phyloP scores from a whole-genome alignment of 2,888 invertebrate species.

The Dichetophora obliterata region DNA sequence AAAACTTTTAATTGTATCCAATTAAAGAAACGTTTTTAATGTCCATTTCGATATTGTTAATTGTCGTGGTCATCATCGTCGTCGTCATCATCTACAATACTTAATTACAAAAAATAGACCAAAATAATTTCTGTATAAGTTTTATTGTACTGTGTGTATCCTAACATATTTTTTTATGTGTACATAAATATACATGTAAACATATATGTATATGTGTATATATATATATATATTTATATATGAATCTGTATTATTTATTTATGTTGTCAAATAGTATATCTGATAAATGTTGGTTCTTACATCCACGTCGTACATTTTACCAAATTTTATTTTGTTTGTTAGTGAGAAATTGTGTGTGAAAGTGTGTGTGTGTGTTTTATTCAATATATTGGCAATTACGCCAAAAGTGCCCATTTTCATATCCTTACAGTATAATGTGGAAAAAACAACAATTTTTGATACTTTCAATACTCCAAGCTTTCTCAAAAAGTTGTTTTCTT shows the following conservation, averaged over 20 bases:
- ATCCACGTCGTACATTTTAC: too few species aligned
- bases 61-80: constrained; percentile 25
- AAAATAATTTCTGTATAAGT: too few species aligned
- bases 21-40: neutral
- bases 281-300: neutral
- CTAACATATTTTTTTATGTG: neutral
- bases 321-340: too few species aligned
- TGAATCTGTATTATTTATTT: neutral
- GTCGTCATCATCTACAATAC: neutral
- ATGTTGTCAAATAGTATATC: neutral
- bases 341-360: too few species aligned
- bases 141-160: neutral
- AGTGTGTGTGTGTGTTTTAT: too few species aligned
- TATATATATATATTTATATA: neutral
- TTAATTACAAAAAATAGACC: neutral
- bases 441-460: too few species aligned
- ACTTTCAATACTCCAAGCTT: too few species aligned
- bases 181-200: neutral
- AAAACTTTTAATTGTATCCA: constrained; percentile 6
- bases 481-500: too few species aligned
- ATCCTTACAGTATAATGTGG: too few species aligned
- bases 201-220: neutral
- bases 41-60: constrained; percentile 9
- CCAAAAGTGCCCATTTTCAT: too few species aligned
- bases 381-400: too few species aligned